phyloP scores from a whole-genome alignment of 2,797 vertebrate species.

The Peromyscus nudipes region DNA sequence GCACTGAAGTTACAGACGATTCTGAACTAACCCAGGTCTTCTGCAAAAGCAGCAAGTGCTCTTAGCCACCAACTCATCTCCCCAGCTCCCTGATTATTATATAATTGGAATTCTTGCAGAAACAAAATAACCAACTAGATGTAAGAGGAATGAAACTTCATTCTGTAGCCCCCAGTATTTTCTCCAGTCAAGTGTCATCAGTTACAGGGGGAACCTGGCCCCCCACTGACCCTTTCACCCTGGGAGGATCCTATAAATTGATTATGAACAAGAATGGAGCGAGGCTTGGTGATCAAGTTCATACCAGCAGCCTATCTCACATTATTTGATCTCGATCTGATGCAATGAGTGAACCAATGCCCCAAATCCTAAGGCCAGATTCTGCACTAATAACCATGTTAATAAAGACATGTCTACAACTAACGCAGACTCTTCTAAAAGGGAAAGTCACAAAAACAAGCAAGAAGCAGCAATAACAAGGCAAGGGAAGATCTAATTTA shows the following conservation, averaged over 20 bases:
- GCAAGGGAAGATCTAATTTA: not conserved
- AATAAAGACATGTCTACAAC: not conserved
- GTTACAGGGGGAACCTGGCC: not conserved
- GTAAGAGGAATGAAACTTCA: not conserved
- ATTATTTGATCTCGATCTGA: not conserved
- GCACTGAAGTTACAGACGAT: not conserved
- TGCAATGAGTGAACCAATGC: not conserved
- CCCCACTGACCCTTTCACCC: not conserved
- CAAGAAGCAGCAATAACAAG: not conserved
- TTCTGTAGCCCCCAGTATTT: not conserved
- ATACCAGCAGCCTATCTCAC: not conserved
- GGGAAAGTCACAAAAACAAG: not conserved
- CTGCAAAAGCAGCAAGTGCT: not conserved
- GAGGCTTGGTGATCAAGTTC: not conserved
- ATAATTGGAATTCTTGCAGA: not conserved
- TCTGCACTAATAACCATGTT: not conserved
- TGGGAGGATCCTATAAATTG: not conserved
- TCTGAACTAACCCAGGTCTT: not conserved
- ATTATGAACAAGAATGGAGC: not conserved
- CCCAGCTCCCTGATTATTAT: not conserved
- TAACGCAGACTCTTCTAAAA: not conserved
- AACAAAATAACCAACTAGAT: constrained; percentile 16
- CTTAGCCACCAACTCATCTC: not conserved
- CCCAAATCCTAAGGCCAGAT: not conserved
- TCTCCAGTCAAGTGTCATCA: not conserved